These are phyloP conservation scores for Reticulitermes speratus DNA, from an alignment of 1,140 invertebrate species.

Conservation along the genomic window DNA sequence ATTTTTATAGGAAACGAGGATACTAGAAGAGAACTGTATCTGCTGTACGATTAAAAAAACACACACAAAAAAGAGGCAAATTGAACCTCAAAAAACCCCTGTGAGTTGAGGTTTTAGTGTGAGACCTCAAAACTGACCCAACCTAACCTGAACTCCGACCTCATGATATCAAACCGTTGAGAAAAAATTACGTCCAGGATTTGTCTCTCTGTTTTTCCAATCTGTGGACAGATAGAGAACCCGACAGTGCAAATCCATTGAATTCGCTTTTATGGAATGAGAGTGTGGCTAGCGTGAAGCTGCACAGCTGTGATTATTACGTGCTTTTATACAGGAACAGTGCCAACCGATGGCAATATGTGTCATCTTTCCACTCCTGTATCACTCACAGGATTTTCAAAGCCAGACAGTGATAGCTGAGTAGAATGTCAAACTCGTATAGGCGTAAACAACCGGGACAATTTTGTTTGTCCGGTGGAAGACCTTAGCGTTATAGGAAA, in stretches of 20 bases:
- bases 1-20: not conserved
- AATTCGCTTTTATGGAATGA: not conserved
- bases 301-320: not conserved
- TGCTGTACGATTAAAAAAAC: conserved; percentile 26
- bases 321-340: not conserved
- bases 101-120: conserved; percentile 33
- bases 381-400: not conserved
- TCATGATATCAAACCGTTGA: conserved; percentile 18
- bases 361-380: not conserved
- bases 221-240: conserved; percentile 3
- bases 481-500: too few relatives aligned
- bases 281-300: not conserved
- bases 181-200: not conserved
- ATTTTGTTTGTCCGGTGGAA: too few relatives aligned
- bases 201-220: conserved; percentile 2
- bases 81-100: conserved; percentile 32
- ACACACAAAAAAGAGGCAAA: not conserved
- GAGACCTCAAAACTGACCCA: conserved; percentile 33
- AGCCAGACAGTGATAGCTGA: too few relatives aligned
- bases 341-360: not conserved
- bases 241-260: not conserved
- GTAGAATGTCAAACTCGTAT: too few relatives aligned
- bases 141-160: conserved; percentile 20
- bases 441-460: too few relatives aligned
- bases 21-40: conserved; percentile 8